Conservation (phyloP, 1,140 invertebrate species). For the Maconellicoccus hirsutus region DNA sequence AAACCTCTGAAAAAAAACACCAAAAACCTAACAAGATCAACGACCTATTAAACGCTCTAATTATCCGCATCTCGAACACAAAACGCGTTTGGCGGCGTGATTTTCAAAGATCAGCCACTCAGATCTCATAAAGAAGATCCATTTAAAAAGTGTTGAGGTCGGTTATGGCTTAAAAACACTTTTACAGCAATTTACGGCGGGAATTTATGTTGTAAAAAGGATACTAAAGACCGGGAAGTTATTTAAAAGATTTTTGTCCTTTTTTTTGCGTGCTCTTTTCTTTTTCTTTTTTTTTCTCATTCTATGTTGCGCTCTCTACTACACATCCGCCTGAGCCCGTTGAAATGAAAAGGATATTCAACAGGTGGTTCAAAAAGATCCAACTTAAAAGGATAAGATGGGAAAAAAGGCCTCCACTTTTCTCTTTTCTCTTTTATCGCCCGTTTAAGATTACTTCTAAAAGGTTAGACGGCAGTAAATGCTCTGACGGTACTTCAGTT, state of each 20-base stretch:
- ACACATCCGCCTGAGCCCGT: conserved; percentile 11
- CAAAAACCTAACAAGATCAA: too few species aligned
- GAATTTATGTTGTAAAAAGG: conserved; percentile 18
- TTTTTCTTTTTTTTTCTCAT: background rate
- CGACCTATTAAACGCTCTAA: too few species aligned
- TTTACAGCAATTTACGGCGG: conserved; percentile 17
- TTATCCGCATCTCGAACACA: too few species aligned
- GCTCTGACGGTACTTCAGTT: conserved; percentile 2
- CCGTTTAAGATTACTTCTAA: conserved; percentile 13
- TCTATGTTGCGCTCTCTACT: conserved; percentile 7
- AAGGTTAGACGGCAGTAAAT: conserved; percentile 18
- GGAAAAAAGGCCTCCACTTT: conserved; percentile 4
- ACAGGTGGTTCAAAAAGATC: conserved; percentile 17
- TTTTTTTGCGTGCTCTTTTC: background rate
- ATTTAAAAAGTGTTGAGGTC: conserved; percentile 20
- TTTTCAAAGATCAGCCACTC: too few species aligned
- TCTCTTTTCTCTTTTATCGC: conserved; percentile 17
- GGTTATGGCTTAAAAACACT: conserved; percentile 18
- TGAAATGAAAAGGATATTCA: conserved; percentile 17
- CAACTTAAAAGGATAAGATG: conserved; percentile 14
- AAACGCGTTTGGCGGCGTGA: too few species aligned
- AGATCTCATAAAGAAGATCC: conserved; percentile 13
- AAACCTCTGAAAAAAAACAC: too few species aligned
- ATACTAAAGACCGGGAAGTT: conserved; percentile 21
- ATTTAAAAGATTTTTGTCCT: conserved; percentile 22